Evolutionary conservation across 2,888 invertebrate species (phyloP), one percentile per base, ranked within the genome.

Genomic region (Apoderus coryli): DNA sequence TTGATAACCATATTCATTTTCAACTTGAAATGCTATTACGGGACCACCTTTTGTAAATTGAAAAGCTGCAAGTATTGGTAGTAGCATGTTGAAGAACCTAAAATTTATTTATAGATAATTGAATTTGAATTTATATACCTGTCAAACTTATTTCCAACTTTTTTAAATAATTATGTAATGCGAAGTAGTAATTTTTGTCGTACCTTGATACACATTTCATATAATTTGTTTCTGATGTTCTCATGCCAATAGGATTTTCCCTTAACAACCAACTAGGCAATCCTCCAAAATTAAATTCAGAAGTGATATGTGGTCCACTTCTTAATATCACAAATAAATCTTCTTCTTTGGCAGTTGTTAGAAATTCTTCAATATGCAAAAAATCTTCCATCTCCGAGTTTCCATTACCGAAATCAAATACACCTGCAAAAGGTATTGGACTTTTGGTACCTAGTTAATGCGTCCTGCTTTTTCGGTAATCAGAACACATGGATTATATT

Each of bases 241-340:
- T 35, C n/a, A 43, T 32, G 12, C 38, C 38, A n/a, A 45, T 41
- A n/a, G 32, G 50, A 14, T 44, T 38, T 4, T 65, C 62, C 14
- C 59, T 33, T 16, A 50, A 32, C 12, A 51, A 31, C 49, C 49
- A 51, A 36, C 46, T 44, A 2, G 56, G 56, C 27, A 57, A 39
- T 4, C 59, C 58, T 6, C 59, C 59, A 35, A 54, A 58, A 37
- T 92, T 90, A 57, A 88, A 74, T 61, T 93, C 92, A n/a, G 81
- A 85, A 54, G 88, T 88, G 43, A 92, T 89, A 47, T 85, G 93
- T 0, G 92, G 92, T 0, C 92, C 92, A 1, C 85, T 76, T 13
- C 92, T 63, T 2, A 93, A 57, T 24, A 92, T 68, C 1, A 88
- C 85, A 15, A 76, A 58, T 16, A 93, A 59, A 34, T 76, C 82